These are phyloP conservation scores for Apis florea DNA, from an alignment of 1,140 invertebrate species.

Conservation along the genomic window DNA sequence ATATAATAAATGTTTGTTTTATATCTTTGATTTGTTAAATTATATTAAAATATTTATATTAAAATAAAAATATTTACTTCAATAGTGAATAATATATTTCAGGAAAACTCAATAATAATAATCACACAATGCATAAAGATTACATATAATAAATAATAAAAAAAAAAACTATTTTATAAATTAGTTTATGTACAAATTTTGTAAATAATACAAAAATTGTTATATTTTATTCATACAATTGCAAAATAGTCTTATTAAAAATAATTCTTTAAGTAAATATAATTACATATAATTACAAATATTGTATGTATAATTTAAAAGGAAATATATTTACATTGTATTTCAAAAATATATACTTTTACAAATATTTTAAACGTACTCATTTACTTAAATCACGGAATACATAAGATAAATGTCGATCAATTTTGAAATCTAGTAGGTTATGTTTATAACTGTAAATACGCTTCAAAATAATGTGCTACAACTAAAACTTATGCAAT, in stretches of 20 bases:
- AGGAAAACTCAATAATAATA: neutral
- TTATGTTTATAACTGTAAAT: constrained; percentile 38
- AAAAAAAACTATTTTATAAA: neutral
- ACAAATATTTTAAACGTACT: constrained; percentile 25
- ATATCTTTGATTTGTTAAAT: neutral
- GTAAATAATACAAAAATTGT: neutral
- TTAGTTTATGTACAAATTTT: neutral
- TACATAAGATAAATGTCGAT: neutral
- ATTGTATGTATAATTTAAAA: neutral
- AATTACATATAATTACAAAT: neutral
- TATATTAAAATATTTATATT: neutral
- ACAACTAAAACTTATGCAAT: neutral
- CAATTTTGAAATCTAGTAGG: constrained; percentile 10
- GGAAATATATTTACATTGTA: neutral
- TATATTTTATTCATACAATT: neutral
- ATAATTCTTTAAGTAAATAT: neutral
- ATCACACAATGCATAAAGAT: neutral
- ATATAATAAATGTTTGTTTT: neutral
- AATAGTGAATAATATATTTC: neutral
- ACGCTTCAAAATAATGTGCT: neutral
- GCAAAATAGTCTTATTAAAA: neutral
- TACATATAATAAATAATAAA: neutral
- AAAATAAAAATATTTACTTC: neutral
- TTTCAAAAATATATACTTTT: neutral
- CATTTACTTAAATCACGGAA: constrained; percentile 24